Evolutionary conservation across 2,113 vertebrate genomes (phyloP).

Genomic region (Noturus placidus): DNA sequence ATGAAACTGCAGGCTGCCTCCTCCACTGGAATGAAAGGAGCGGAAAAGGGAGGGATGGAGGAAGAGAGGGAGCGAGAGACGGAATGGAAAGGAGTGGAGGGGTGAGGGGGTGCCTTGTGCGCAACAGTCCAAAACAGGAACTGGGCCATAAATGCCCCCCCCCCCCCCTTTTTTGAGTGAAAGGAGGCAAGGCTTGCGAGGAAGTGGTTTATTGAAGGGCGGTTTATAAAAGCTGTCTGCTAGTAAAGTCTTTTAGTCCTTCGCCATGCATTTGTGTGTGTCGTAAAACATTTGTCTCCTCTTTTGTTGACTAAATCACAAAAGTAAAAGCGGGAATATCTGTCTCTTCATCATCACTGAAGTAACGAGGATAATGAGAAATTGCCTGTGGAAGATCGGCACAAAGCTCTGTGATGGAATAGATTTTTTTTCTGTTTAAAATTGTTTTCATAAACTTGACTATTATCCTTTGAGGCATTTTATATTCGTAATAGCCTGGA

Average conservation of each 20-base stretch:
- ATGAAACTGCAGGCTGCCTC: conserved; percentile 82
- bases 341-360: too few species aligned
- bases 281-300: conserved; percentile 65
- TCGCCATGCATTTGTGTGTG: conserved; percentile 50
- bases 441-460: background rate
- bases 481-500: background rate
- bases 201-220: conserved; percentile 81
- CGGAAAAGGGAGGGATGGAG: conserved; percentile 70
- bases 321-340: conserved; percentile 4
- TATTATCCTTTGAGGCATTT: background rate
- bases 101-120: conserved; percentile 69
- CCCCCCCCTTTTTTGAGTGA: conserved; percentile 64
- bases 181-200: conserved; percentile 71
- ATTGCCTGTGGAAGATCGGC: background rate
- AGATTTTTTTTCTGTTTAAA: background rate
- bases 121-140: conserved; percentile 82
- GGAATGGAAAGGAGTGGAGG: conserved; percentile 41
- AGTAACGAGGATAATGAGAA: background rate
- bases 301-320: conserved; percentile 32
- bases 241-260: conserved; percentile 64
- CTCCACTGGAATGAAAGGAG: conserved; percentile 78
- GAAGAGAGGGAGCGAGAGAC: conserved; percentile 63
- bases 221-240: conserved; percentile 75
- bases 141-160: conserved; percentile 82
- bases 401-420: background rate